Conservation (phyloP, 2,113 vertebrate genomes). For the Sminthopsis crassicaudata region DNA sequence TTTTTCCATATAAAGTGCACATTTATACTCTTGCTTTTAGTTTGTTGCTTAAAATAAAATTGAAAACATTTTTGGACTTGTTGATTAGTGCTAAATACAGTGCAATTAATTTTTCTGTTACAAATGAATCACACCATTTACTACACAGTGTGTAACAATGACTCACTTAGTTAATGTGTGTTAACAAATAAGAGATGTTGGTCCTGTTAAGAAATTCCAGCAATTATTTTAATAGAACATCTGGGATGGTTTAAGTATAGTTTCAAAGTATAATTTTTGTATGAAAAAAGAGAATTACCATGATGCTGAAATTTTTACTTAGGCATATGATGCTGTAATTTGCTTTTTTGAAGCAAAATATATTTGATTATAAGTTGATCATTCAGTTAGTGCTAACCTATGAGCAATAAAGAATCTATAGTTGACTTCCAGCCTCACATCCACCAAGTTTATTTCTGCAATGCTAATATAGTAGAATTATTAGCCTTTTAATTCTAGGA, state of each 20-base stretch:
- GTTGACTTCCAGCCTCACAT: not conserved
- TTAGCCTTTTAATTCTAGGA: not conserved
- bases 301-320: not conserved
- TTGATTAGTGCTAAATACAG: conserved; percentile 23
- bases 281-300: not conserved
- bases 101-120: conserved; percentile 4
- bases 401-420: not conserved
- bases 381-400: not conserved
- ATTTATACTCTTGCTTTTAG: not conserved
- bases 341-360: not conserved
- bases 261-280: conserved; percentile 27
- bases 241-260: conserved; percentile 11
- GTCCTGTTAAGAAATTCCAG: not conserved
- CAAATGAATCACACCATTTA: conserved; percentile 30
- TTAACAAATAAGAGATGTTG: conserved; percentile 33
- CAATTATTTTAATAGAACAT: conserved; percentile 33
- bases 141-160: conserved; percentile 16
- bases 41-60: conserved; percentile 25
- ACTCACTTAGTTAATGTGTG: conserved; percentile 20
- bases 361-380: not conserved
- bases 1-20: not conserved
- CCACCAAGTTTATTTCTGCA: not conserved
- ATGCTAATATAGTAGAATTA: not conserved
- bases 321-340: not conserved
- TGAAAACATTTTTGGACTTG: conserved; percentile 31